Evolutionary conservation across 2,113 vertebrate species (phyloP), one percentile per base, ranked within the genome.

Genomic region (Stigmatopora argus): DNA sequence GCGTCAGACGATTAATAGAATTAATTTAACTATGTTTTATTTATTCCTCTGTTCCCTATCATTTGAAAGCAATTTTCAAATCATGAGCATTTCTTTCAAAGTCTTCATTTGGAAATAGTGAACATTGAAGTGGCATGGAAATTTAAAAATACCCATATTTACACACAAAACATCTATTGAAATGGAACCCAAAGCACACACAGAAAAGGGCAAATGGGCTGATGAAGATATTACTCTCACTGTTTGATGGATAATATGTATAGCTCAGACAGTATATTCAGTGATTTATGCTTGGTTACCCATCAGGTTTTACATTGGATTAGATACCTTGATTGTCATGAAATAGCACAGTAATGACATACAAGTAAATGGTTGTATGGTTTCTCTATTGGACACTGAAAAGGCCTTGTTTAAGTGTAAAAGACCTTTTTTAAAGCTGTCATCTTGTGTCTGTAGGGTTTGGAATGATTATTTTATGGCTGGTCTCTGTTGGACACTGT

Each of bases 1-100:
- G 66, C 80, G 80, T 88, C 83, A 85, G 83, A 80, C 8, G 2
- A n/a, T 82, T 70, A 51, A 81, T 82, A 79, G 76, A 67, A 85
- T 77, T 68, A 79, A 74, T 81, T 75, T 69, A 74, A 81, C 68
- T 72, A 68, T 49, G 41, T 73, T 85, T 77, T 75, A 81, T 82
- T 85, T 82, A 83, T 79, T 71, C 67, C 47, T 21, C 69, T 77
- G 69, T 83, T 75, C 49, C 70, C 58, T 41, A 68, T 71, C 77
- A 78, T 72, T 44, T 69, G 4, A 11, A 66, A 63, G 55, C 10
- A 17, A 35, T 68, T 59, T 63, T 59, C 59, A 52, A 66, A 53
- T 60, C 23, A 75, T 69, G 64, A 55, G 64, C 5, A 18, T 13
- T 41, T 60, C 5, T 19, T 14, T 31, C 13, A 47, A 26, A 31